A percentile compares a stretch with the other conserved stretches of the same genome.
Conservation (phyloP, 2,888 invertebrate species). For the Troglohyphantes excavatus region DNA sequence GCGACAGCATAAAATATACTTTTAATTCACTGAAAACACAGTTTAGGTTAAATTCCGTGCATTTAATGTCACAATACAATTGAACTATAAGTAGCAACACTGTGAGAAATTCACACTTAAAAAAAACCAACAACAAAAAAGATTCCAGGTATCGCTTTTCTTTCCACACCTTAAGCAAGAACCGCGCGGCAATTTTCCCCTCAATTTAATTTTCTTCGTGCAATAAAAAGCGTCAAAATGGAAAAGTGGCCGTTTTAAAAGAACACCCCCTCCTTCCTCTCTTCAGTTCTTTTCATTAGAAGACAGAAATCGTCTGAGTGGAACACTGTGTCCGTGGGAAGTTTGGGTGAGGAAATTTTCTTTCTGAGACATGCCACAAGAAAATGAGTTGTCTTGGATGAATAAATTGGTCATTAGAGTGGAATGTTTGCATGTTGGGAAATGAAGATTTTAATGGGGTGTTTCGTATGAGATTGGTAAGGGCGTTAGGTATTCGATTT, state of each 20-base stretch:
- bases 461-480: too few relatives aligned
- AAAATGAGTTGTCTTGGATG: conserved; percentile 40
- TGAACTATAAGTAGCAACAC: too few relatives aligned
- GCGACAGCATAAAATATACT: neutral
- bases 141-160: conserved; percentile 24
- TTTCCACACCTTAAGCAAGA: conserved; percentile 31
- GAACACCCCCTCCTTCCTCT: neutral
- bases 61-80: too few relatives aligned
- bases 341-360: conserved; percentile 31
- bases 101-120: neutral
- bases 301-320: conserved; percentile 32
- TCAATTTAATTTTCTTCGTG: conserved; percentile 65
- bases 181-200: conserved; percentile 65
- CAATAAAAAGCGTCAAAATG: conserved; percentile 25
- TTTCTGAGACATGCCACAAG: conserved; percentile 33
- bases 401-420: conserved; percentile 35
- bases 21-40: too few relatives aligned
- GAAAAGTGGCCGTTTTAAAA: conserved; percentile 30
- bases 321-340: conserved; percentile 40
- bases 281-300: conserved; percentile 22
- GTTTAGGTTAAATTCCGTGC: too few relatives aligned
- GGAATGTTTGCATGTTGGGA: conserved; percentile 30
- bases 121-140: neutral
- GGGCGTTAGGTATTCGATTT: neutral
- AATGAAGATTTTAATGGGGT: neutral